Conservation (phyloP, 2,113 vertebrate genomes). For the Corythornis madagascariensis region DNA sequence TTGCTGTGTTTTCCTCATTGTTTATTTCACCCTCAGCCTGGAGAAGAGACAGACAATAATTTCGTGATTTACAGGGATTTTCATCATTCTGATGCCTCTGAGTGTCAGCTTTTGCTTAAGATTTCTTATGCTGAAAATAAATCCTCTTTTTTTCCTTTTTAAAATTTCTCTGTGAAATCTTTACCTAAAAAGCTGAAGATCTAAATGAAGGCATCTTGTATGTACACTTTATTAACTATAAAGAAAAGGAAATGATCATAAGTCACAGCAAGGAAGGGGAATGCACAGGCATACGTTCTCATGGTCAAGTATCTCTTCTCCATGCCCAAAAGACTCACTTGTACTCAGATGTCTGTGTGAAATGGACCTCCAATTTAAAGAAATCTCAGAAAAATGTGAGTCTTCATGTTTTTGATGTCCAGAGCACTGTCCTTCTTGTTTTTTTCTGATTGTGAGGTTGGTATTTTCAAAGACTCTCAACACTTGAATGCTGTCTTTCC, state of each 20-base stretch:
- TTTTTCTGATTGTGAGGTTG: background rate
- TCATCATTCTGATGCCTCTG: background rate
- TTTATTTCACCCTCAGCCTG: conserved; percentile 15
- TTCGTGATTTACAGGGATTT: conserved; percentile 23
- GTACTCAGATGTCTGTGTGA: background rate
- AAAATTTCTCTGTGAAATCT: background rate
- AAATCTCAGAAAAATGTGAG: background rate
- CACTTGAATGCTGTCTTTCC: background rate
- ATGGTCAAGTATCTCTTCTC: background rate
- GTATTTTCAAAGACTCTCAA: background rate
- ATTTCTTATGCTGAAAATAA: background rate
- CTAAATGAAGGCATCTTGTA: background rate
- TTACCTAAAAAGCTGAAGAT: background rate
- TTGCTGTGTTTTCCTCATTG: background rate
- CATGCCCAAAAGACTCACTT: background rate
- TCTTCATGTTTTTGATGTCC: background rate
- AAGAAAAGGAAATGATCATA: background rate
- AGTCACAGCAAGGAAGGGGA: background rate
- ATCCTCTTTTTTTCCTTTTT: background rate
- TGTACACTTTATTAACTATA: background rate
- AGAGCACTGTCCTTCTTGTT: background rate
- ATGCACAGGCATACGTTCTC: background rate
- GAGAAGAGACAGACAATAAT: background rate
- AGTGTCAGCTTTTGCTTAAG: background rate
- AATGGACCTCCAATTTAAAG: background rate